Evolutionary conservation across 2,888 invertebrate genomes (phyloP), one percentile per base, ranked within the genome.

Genomic region (Chelonus formosanus): DNA sequence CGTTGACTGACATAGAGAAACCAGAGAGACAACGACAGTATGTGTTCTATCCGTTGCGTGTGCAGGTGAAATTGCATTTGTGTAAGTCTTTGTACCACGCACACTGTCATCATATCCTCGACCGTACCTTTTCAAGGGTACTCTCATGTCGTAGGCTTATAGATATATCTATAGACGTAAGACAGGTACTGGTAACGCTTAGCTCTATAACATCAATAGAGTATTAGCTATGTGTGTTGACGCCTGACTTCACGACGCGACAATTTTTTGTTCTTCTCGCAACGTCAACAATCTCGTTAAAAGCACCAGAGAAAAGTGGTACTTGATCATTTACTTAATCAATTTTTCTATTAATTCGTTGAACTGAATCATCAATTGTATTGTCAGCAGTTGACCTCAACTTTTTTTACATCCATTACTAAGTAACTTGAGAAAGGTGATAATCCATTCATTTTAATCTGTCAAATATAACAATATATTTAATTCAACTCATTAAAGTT

Each of bases 1-100:
- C 73, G 76, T 73, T 74, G 75, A 70, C 74, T 74, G 75, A 76
- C 76, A 71, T 71, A 73, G 73, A 74, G 71, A 74, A 70, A 35
- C 63, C 57, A 65, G 56, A 57, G 61, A 35, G 66, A 65, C 61
- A 70, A 65, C 40, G 52, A 63, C 34, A 20, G 68, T 68, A 61
- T 59, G 55, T 67, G 70, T 53, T 73, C 74, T 76, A 77, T 76
- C 75, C 76, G 75, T 67, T 74, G 73, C 73, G 76, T 76, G 73
- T 76, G 73, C 75, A 70, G 73, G 72, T 67, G 67, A 67, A 70
- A 57, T 57, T 63, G 54, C 50, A 52, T 10, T 36, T 58, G 36
- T 58, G 36, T 44, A 34, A 32, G 32, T 31, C 36, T 32, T 32
- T 10, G 10, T 40, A 32, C 53, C 62, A 66, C 58, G 61, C 59